Evolutionary conservation across 2,113 vertebrate genomes (phyloP).

Genomic region (Henicopernis longicauda): DNA sequence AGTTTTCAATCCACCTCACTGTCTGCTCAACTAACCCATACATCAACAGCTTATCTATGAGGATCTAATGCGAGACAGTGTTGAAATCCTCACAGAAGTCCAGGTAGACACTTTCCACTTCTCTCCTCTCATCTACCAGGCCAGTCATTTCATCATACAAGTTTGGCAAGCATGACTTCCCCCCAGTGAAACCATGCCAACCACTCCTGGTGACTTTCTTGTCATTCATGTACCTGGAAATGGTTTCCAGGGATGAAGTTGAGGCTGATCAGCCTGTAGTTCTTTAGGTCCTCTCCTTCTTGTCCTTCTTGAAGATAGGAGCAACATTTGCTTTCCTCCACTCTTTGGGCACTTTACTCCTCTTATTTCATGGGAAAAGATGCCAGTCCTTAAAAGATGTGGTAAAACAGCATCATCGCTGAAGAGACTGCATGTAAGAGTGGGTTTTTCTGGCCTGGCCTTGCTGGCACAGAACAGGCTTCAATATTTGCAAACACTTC

Average conservation of each 20-base stretch:
- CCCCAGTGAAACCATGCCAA: neutral
- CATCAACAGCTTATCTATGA: neutral
- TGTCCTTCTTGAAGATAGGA: neutral
- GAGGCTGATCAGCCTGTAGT: neutral
- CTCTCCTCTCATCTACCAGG: neutral
- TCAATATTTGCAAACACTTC: neutral
- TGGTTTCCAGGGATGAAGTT: neutral
- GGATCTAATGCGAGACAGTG: neutral
- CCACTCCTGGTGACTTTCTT: neutral
- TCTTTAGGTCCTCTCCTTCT: neutral
- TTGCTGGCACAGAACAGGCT: neutral
- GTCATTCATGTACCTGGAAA: neutral
- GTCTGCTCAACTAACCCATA: neutral
- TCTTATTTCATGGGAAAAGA: neutral
- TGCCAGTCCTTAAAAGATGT: neutral
- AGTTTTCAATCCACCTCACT: neutral
- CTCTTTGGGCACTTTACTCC: neutral
- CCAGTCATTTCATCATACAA: neutral
- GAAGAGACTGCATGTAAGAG: neutral
- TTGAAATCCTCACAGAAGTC: neutral
- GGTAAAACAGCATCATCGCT: neutral
- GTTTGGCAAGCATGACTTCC: neutral
- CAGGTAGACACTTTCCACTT: neutral
- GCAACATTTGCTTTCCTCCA: neutral
- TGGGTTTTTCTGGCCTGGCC: neutral